Evolutionary conservation across 2,888 invertebrate genomes (phyloP).

Genomic region (Tipula lateralis): DNA sequence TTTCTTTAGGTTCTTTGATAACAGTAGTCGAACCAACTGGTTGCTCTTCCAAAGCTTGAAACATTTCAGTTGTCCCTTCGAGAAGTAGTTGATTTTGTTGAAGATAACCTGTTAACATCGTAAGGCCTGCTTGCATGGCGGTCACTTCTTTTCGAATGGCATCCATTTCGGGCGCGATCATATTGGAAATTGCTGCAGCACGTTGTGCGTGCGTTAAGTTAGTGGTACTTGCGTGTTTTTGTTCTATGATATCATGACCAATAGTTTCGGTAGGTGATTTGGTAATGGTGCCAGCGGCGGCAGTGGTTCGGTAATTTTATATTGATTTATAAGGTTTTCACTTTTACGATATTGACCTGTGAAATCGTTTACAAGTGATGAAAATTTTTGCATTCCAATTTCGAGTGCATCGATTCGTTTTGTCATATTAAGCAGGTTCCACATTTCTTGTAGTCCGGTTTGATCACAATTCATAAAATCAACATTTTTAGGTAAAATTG

Average conservation of each 20-base stretch:
- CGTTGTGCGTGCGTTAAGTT: not conserved
- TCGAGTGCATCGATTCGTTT: constrained; percentile 63
- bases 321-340: not conserved
- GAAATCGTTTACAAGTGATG: constrained; percentile 55
- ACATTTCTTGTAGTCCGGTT: constrained; percentile 55
- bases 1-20: not conserved
- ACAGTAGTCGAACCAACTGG: not conserved
- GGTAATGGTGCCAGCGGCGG: too few relatives aligned
- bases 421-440: constrained; percentile 58
- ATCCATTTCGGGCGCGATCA: not conserved
- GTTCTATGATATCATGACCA: not conserved
- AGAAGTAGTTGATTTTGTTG: not conserved
- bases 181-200: not conserved
- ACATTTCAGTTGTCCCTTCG: not conserved
- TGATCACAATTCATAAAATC: constrained; percentile 30
- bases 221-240: not conserved
- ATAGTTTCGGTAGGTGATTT: too few relatives aligned
- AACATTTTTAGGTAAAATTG: constrained; percentile 30
- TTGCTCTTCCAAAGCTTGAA: not conserved
- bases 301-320: not conserved
- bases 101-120: not conserved
- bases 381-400: constrained; percentile 57
- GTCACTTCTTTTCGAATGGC: not conserved
- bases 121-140: not conserved
- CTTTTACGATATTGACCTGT: constrained; percentile 48